These are phyloP conservation scores for Syngnathus typhle DNA, from an alignment of 2,113 vertebrate species.

Conservation along the genomic window DNA sequence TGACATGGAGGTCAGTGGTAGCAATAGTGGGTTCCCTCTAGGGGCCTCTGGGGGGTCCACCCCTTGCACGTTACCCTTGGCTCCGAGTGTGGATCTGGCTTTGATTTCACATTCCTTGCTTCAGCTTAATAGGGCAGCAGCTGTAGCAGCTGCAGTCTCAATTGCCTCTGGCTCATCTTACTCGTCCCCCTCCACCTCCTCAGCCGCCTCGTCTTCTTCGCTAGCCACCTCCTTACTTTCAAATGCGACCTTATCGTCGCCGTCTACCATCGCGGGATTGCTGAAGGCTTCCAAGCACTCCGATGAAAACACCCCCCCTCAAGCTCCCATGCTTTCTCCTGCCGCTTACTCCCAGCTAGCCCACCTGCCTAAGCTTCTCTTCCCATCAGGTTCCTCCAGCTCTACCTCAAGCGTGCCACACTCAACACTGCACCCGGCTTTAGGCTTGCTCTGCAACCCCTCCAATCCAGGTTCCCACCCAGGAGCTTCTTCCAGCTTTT, in stretches of 20 bases:
- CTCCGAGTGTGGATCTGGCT: slow-evolving; percentile 73
- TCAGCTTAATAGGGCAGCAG: slow-evolving; percentile 71
- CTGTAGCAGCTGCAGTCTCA: slow-evolving; percentile 65
- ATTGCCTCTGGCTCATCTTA: slow-evolving; percentile 54
- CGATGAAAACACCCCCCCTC: slow-evolving; percentile 76
- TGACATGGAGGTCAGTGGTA: slow-evolving; percentile 44
- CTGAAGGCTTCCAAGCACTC: slow-evolving; percentile 68
- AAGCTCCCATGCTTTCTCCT: slow-evolving; percentile 65
- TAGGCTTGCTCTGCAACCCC: slow-evolving; percentile 60
- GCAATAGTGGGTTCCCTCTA: slow-evolving; percentile 44
- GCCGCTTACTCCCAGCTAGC: slow-evolving; percentile 72
- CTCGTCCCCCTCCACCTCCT: slow-evolving; percentile 57
- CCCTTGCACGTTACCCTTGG: slow-evolving; percentile 69
- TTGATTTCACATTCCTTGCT: slow-evolving; percentile 75
- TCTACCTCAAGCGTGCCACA: slow-evolving; percentile 64
- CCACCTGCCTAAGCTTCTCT: slow-evolving; percentile 73
- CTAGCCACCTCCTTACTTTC: slow-evolving; percentile 69
- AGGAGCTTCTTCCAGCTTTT: slow-evolving; percentile 53
- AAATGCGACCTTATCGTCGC: slow-evolving; percentile 66
- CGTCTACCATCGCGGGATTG: slow-evolving; percentile 70
- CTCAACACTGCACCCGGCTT: slow-evolving; percentile 61
- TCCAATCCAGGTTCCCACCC: slow-evolving; percentile 53
- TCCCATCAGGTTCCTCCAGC: slow-evolving; percentile 63
- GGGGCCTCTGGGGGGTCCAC: slow-evolving; percentile 58
- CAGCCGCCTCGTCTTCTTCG: slow-evolving; percentile 70